Evolutionary conservation across 2,113 vertebrate genomes (phyloP).

Genomic region (Albula glossodonta): DNA sequence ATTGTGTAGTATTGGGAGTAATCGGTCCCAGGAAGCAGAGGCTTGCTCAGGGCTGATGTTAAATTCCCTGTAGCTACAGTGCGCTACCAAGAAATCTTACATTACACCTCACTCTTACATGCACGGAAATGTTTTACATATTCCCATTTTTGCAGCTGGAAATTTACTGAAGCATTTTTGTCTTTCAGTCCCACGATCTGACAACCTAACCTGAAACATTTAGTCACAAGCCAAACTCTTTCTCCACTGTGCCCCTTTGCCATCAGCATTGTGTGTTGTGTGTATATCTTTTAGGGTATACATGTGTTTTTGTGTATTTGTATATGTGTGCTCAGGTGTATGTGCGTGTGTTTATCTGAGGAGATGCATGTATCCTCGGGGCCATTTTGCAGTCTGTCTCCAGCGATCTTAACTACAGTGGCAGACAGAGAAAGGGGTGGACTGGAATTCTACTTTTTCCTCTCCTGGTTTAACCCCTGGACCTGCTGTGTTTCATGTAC

Average conservation of each 20-base stretch:
- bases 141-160: background rate
- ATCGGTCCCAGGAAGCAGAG: conserved; percentile 38
- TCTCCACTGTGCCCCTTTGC: no score
- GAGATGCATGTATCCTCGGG: background rate
- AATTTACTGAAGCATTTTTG: background rate
- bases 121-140: background rate
- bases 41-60: conserved; percentile 11
- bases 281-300: no score
- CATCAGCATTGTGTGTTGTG: no score
- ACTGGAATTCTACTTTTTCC: no score
- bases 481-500: no score
- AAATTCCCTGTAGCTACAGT: conserved; percentile 36
- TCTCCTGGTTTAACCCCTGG: no score
- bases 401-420: background rate
- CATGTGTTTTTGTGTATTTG: no score
- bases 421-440: background rate
- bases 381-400: background rate
- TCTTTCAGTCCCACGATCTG: no score
- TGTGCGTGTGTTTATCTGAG: background rate
- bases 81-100: conserved; percentile 18
- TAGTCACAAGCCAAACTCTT: no score
- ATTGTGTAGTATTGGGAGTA: conserved; percentile 23
- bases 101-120: background rate
- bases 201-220: no score
- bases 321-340: no score